A percentile compares a stretch with the other conserved stretches of the same genome.
Conservation (phyloP, 2,797 vertebrate species). For the Babyrousa celebensis region DNA sequence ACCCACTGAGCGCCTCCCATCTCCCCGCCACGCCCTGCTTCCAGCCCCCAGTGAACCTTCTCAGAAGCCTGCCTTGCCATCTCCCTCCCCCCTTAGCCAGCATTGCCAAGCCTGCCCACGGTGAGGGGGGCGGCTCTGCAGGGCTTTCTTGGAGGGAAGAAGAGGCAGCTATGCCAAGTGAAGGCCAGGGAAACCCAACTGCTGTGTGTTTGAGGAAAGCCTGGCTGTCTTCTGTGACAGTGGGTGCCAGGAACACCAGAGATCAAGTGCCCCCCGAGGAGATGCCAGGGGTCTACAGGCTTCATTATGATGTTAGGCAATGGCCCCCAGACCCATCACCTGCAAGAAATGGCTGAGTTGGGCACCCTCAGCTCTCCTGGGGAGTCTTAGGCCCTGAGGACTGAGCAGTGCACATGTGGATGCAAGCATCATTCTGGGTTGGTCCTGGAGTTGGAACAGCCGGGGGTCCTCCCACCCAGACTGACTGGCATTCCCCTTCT, state of each 20-base stretch:
- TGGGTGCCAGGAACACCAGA: conserved; percentile 9
- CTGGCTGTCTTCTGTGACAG: conserved; percentile 33
- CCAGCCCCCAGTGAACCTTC: neutral
- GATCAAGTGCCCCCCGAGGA: neutral
- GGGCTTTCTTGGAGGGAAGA: conserved; percentile 74
- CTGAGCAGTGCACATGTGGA: neutral
- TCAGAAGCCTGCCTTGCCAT: neutral
- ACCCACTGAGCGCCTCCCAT: neutral
- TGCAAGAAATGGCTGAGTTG: neutral
- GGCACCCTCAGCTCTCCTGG: neutral
- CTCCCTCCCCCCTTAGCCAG: neutral
- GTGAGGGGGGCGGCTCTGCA: conserved; percentile 66
- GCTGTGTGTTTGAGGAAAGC: conserved; percentile 66
- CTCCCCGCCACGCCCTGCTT: neutral
- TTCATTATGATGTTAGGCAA: neutral
- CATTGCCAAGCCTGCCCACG: conserved; percentile 66
- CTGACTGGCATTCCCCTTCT: neutral
- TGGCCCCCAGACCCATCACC: neutral
- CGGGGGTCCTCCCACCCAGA: neutral
- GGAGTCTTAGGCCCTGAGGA: neutral
- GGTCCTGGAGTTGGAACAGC: neutral
- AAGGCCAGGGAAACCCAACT: conserved; percentile 63
- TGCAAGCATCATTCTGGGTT: neutral
- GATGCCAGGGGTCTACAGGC: neutral
- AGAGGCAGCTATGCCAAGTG: conserved; percentile 67